Evolutionary conservation across 2,888 invertebrate species (phyloP).

Genomic region (Allolobophora icterica): DNA sequence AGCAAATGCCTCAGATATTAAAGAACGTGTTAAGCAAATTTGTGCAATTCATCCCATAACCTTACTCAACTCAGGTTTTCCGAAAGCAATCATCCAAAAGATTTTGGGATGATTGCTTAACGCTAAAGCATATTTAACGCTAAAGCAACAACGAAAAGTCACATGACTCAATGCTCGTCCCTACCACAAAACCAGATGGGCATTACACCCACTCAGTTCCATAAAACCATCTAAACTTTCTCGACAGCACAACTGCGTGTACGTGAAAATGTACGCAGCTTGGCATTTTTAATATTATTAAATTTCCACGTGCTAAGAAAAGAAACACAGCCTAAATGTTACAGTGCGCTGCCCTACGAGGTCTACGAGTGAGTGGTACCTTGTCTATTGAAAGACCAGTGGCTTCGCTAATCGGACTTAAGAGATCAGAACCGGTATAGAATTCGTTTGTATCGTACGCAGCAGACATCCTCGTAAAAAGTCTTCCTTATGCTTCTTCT

Average conservation of each 20-base stretch:
- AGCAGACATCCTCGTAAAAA: background rate
- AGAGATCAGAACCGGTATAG: conserved; percentile 39
- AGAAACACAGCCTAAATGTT: background rate
- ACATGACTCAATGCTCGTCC: too few relatives aligned
- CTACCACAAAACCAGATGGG: background rate
- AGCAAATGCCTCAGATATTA: too few relatives aligned
- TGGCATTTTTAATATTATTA: background rate
- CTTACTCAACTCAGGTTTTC: too few relatives aligned
- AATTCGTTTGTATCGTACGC: conserved; percentile 29
- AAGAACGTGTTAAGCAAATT: too few relatives aligned
- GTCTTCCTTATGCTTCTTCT: background rate
- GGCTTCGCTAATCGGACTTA: conserved; percentile 39
- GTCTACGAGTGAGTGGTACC: conserved; percentile 28
- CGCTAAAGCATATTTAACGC: too few relatives aligned
- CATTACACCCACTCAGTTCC: too few relatives aligned
- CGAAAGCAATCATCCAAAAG: too few relatives aligned
- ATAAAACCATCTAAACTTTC: background rate
- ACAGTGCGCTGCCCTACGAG: background rate
- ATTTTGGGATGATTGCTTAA: too few relatives aligned
- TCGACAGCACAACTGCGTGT: background rate
- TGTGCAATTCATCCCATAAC: too few relatives aligned
- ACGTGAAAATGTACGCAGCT: background rate
- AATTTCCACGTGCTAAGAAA: background rate
- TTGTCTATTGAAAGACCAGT: conserved; percentile 43
- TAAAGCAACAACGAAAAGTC: too few relatives aligned